Percentiles rank a stretch among this genome's conserved stretches.
phyloP scores from a whole-genome alignment of 2,113 vertebrate genomes.

The Hassar affinis region DNA sequence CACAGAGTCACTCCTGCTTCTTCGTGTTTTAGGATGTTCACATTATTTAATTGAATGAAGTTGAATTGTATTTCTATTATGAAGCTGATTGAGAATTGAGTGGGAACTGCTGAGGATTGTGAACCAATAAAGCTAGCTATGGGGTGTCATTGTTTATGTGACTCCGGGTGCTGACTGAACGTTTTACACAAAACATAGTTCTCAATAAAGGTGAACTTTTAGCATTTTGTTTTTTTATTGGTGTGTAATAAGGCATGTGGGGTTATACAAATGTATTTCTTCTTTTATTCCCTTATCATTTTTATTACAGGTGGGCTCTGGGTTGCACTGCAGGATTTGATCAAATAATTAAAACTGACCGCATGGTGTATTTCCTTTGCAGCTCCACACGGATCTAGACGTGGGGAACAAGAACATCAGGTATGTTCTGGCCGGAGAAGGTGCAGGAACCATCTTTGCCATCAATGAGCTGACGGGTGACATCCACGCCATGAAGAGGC shows the following conservation, averaged over 20 bases:
- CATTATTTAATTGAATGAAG: too few relatives aligned
- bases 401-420: conserved; percentile 89
- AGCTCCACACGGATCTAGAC: conserved; percentile 97
- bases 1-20: too few relatives aligned
- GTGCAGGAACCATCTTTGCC: conserved; percentile 96
- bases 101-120: not conserved
- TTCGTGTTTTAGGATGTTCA: too few relatives aligned
- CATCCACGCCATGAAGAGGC: conserved; percentile 97
- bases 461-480: conserved; percentile 96
- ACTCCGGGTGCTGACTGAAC: not conserved
- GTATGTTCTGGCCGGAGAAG: conserved; percentile 92
- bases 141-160: not conserved
- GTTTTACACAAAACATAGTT: not conserved
- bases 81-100: not conserved
- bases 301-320: not conserved
- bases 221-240: too few relatives aligned
- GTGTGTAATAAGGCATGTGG: too few relatives aligned
- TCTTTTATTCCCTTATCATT: not conserved
- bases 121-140: not conserved
- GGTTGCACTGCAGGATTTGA: not conserved
- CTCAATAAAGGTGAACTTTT: too few relatives aligned
- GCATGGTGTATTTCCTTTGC: conserved; percentile 23
- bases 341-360: not conserved
- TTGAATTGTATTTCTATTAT: too few relatives aligned
- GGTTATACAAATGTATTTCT: too few relatives aligned